Evolutionary conservation across 2,888 invertebrate species (phyloP), one percentile per base, ranked within the genome.

Genomic region (Lasioglossum malachurum): DNA sequence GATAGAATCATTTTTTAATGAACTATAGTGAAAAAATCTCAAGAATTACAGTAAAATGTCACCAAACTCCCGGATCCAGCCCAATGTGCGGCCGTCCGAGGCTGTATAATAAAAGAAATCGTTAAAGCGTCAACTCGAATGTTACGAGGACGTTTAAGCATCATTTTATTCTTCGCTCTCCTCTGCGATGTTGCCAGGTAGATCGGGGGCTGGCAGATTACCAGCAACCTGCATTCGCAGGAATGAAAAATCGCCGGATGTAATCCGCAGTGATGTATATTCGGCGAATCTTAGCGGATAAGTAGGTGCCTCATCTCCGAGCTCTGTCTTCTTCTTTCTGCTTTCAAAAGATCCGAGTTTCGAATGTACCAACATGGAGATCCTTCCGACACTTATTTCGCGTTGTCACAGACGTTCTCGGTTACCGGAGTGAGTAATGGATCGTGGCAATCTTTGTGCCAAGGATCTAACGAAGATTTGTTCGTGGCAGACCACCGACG

Each of bases 381-480:
- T 86, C 64, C 57, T 74, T 27, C 60, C 75, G 80, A 57, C 44
- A 49, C 69, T 75, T 38, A 23, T 73, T 73, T 74, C 35, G 41
- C 53, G 69, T 53, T 57, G 73, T 82, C 73, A 31, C 53, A 31
- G 64, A 44, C 67, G 64, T 69, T 78, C 76, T 31, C 46, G 31
- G 67, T 75, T 57, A 23, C 78, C 76, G 74, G 38, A 81, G 87
- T 87, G 87, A 87, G 67, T 87, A 89, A 89, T 87, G 87, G 71
- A 38, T 38, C 31, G 12, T 71, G 69, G 79, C 73, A 79, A 80
- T 78, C 78, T 84, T 85, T 75, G 83, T 69, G 60, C 73, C 72
- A 69, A 83, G 79, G 74, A 80, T 83, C 60, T 86, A 90, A 84
- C 76, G 90, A 90, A 81, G 82, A 88, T 90, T 83, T 84, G 85